phyloP scores from a whole-genome alignment of 2,888 invertebrate genomes.

The Temnothorax rugatulus region DNA sequence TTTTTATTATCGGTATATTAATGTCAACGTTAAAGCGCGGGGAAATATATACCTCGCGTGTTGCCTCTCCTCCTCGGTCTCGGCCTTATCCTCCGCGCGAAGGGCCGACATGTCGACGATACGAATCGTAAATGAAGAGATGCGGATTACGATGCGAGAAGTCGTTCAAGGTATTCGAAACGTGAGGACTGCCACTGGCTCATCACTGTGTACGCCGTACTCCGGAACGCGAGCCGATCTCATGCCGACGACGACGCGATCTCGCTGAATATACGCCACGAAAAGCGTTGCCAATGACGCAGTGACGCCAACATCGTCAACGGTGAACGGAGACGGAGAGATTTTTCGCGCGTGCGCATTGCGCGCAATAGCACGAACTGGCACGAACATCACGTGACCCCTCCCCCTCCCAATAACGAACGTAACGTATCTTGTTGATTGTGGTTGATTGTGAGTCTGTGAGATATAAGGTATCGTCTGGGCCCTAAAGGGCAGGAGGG shows the following conservation, averaged over 20 bases:
- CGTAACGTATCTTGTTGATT: too few species aligned
- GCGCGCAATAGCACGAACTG: not conserved
- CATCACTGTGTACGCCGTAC: not conserved
- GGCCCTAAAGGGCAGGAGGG: too few species aligned
- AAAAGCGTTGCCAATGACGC: not conserved
- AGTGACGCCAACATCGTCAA: not conserved
- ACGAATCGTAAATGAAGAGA: not conserved
- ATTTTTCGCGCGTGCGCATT: not conserved
- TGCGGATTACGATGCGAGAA: not conserved
- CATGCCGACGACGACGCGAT: slow-evolving; percentile 13
- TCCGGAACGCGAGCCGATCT: not conserved
- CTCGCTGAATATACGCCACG: not conserved
- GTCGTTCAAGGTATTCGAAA: not conserved
- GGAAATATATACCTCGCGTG: not conserved
- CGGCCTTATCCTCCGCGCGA: slow-evolving; percentile 29
- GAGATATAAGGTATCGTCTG: too few species aligned
- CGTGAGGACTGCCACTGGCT: not conserved
- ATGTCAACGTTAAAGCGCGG: not conserved
- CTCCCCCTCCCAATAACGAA: too few species aligned
- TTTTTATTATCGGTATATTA: not conserved
- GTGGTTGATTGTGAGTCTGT: too few species aligned
- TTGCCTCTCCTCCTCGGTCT: slow-evolving; percentile 45
- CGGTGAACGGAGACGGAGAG: not conserved
- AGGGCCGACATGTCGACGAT: slow-evolving; percentile 52
- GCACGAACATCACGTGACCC: not conserved